Conservation (phyloP, 2,888 invertebrate genomes). For the Leucozona laternaria region DNA sequence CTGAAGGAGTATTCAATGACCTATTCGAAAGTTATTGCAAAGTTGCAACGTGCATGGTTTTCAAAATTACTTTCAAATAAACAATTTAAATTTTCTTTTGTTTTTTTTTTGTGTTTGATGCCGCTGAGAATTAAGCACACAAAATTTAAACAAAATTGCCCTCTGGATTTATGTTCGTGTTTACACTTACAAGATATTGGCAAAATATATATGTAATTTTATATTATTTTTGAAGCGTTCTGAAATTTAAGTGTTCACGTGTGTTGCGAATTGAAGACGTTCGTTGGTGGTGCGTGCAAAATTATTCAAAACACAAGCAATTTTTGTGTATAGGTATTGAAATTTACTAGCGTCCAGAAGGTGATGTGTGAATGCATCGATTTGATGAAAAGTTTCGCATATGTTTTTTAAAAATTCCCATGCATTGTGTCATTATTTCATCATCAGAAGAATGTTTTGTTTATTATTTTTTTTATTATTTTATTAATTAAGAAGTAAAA, state of each 20-base stretch:
- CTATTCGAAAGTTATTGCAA: conserved; percentile 30
- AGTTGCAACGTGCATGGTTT: conserved; percentile 31
- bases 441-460: too few species aligned
- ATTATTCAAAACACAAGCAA: conserved; percentile 32
- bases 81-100: not conserved
- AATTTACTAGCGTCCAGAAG: not conserved
- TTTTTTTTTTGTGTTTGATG: conserved; percentile 7
- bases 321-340: not conserved
- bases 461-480: too few species aligned
- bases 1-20: conserved; percentile 12
- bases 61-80: conserved; percentile 49
- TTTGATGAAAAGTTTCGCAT: not conserved
- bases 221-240: conserved; percentile 5
- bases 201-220: conserved; percentile 32
- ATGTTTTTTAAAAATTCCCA: not conserved
- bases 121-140: conserved; percentile 41
- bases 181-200: conserved; percentile 65
- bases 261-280: not conserved
- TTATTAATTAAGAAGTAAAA: too few species aligned
- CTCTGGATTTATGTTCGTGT: conserved; percentile 32
- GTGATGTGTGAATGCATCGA: not conserved
- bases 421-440: too few species aligned
- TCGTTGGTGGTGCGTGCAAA: conserved; percentile 68
- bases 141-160: conserved; percentile 39
- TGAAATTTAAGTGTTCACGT: conserved; percentile 47